phyloP scores from a whole-genome alignment of 2,888 invertebrate species.

The Leptinotarsa rubiginosa region DNA sequence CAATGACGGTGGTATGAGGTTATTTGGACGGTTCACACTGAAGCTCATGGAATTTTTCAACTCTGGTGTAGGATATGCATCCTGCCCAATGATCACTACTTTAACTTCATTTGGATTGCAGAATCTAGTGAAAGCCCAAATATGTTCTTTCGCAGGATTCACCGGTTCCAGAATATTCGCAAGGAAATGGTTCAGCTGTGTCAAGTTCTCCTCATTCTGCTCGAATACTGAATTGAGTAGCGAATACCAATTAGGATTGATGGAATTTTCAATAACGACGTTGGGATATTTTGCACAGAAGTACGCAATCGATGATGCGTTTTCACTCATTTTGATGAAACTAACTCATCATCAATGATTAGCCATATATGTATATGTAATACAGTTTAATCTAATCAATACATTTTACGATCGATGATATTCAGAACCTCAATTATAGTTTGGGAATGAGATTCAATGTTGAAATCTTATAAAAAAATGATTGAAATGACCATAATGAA shows the following conservation, averaged over 20 bases:
- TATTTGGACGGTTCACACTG: conserved; percentile 11
- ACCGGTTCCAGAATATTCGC: background rate
- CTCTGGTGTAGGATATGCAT: background rate
- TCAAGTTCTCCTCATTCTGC: background rate
- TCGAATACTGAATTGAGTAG: background rate
- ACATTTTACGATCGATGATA: too few species aligned
- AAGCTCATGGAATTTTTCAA: conserved; percentile 3
- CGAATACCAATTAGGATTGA: conserved; percentile 4
- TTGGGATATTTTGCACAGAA: conserved; percentile 16
- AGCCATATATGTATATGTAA: too few species aligned
- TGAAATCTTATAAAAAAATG: too few species aligned
- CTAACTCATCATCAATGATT: too few species aligned
- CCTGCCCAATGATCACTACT: conserved; percentile 24
- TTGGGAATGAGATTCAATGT: too few species aligned
- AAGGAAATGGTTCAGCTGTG: conserved; percentile 1
- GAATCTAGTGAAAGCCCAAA: conserved; percentile 18
- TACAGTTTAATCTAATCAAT: too few species aligned
- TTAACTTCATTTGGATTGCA: conserved; percentile 18
- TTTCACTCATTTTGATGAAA: background rate
- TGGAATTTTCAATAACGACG: conserved; percentile 2
- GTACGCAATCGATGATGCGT: background rate
- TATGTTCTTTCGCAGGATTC: background rate
- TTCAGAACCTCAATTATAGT: too few species aligned
- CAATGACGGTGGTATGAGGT: background rate
- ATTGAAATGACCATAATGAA: too few species aligned